A percentile compares a stretch with the other conserved stretches of the same genome.
These are phyloP conservation scores for Sanderia malayensis DNA, from an alignment of 30 jellyfish, hydroid and myxozoan species.

Conservation along the genomic window DNA sequence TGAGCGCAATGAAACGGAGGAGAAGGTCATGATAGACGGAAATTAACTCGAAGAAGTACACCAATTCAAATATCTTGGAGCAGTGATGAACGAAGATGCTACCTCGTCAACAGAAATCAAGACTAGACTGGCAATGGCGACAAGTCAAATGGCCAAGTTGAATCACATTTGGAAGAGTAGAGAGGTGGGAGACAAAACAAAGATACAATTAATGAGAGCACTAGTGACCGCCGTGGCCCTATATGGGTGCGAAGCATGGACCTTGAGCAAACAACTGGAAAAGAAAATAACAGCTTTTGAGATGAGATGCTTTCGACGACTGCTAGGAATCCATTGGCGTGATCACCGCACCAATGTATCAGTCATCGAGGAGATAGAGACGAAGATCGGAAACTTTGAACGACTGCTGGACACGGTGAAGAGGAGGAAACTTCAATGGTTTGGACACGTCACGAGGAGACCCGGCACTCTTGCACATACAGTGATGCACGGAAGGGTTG, in stretches of 20 bases:
- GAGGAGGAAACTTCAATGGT: not conserved
- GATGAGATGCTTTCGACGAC: not conserved
- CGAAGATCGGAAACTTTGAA: not conserved
- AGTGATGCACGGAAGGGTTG: not conserved
- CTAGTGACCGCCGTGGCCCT: not conserved
- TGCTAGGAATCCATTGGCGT: not conserved
- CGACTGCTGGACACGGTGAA: not conserved
- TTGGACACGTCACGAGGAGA: not conserved
- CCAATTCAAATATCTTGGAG: too few species aligned
- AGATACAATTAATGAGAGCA: too few species aligned
- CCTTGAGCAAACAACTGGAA: not conserved
- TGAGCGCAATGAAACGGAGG: too few species aligned
- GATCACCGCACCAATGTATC: not conserved
- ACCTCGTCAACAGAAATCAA: too few species aligned
- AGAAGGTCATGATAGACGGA: too few species aligned
- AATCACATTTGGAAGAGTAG: too few species aligned
- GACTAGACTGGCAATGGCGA: too few species aligned
- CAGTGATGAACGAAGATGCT: too few species aligned
- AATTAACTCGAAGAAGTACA: too few species aligned
- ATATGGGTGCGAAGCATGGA: not conserved
- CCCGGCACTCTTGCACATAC: not conserved
- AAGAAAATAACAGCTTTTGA: not conserved
- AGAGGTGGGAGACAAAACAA: too few species aligned
- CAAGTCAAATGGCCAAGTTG: too few species aligned
- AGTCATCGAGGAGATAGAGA: not conserved